Evolutionary conservation across 2,113 vertebrate species (phyloP).

Genomic region (Melozone crissalis): DNA sequence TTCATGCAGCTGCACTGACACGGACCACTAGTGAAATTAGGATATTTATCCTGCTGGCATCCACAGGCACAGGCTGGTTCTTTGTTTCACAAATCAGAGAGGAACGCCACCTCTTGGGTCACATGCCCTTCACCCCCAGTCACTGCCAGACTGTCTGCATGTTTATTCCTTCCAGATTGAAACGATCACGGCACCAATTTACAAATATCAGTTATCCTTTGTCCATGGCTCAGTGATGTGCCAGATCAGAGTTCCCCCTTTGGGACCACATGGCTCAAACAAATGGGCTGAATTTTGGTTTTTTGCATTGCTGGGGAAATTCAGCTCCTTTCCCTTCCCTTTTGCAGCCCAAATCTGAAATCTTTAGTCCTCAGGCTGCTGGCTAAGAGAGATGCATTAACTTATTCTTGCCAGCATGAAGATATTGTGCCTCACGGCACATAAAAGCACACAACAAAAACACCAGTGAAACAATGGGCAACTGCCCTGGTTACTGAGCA

Average conservation of each 20-base stretch:
- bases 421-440: not conserved
- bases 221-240: rapidly evolving
- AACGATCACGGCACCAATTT: rapidly evolving
- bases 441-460: not conserved
- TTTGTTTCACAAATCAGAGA: not conserved
- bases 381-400: not conserved
- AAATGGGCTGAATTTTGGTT: not conserved
- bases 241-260: not conserved
- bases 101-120: not conserved
- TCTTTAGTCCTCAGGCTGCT: not conserved
- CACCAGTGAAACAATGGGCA: not conserved
- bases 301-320: not conserved
- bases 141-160: not conserved
- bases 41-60: not conserved
- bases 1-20: not conserved
- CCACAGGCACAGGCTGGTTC: slow-evolving; percentile 20
- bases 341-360: not conserved
- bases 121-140: not conserved
- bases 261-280: not conserved
- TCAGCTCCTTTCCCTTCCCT: not conserved
- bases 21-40: not conserved
- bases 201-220: not conserved
- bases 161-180: not conserved
- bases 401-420: not conserved
- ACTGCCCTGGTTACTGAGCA: not conserved